Evolutionary conservation across 1,140 invertebrate species (phyloP).

Genomic region (Nomia melanderi): DNA sequence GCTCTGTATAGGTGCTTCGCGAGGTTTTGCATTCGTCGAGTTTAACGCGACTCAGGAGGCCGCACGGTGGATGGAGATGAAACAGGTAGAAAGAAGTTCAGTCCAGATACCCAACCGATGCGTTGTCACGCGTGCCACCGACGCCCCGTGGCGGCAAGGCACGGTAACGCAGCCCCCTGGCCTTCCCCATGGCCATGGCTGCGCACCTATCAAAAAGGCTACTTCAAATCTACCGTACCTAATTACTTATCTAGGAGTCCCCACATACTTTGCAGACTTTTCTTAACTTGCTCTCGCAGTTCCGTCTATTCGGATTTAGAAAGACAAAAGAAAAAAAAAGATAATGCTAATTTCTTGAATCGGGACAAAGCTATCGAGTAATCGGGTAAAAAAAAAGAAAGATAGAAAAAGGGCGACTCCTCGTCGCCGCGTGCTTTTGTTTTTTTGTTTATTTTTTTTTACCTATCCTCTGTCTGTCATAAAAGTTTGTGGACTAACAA

Average conservation of each 20-base stretch:
- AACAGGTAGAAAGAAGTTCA: slow-evolving; percentile 89
- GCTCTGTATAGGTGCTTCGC: slow-evolving; percentile 90
- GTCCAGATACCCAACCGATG: slow-evolving; percentile 78
- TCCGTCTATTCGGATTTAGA: slow-evolving; percentile 52
- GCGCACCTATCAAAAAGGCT: slow-evolving; percentile 77
- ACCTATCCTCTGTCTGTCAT: slow-evolving; percentile 52
- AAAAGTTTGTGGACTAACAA: slow-evolving; percentile 57
- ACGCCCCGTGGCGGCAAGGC: slow-evolving; percentile 80
- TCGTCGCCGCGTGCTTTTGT: slow-evolving; percentile 36
- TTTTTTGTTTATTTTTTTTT: too few species aligned
- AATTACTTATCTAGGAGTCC: slow-evolving; percentile 76
- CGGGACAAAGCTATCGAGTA: background rate
- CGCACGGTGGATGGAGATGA: slow-evolving; percentile 94
- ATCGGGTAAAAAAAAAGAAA: too few species aligned
- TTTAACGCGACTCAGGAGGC: slow-evolving; percentile 95
- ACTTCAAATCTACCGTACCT: slow-evolving; percentile 78
- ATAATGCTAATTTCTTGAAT: background rate
- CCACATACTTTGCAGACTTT: slow-evolving; percentile 68
- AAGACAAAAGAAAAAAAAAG: too few species aligned
- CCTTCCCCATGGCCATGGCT: slow-evolving; percentile 77
- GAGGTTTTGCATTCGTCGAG: slow-evolving; percentile 97
- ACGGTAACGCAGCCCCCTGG: slow-evolving; percentile 79
- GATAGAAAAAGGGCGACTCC: slow-evolving; percentile 36
- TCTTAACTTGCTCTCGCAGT: slow-evolving; percentile 62
- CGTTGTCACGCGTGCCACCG: slow-evolving; percentile 78